Conservation (phyloP, 2,113 vertebrate genomes). For the Procavia capensis region DNA sequence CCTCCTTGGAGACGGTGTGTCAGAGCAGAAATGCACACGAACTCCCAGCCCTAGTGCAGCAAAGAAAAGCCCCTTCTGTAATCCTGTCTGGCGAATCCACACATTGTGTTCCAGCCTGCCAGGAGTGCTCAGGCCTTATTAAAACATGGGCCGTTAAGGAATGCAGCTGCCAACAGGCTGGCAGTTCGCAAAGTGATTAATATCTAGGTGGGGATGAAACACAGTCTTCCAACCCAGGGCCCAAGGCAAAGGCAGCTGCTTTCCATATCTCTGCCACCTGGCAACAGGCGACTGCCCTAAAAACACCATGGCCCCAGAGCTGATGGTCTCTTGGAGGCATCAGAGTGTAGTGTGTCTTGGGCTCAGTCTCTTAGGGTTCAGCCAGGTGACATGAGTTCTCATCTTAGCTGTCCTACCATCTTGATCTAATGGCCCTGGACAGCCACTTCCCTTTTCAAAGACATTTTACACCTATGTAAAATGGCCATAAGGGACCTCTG, state of each 20-base stretch:
- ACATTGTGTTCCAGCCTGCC: conserved; percentile 66
- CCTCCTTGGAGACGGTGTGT: conserved; percentile 85
- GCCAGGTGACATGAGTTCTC: not conserved
- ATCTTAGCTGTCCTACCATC: not conserved
- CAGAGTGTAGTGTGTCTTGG: fast-evolving
- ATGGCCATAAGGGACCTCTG: not conserved
- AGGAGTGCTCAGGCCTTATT: conserved; percentile 59
- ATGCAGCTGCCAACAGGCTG: conserved; percentile 56
- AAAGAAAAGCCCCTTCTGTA: conserved; percentile 84
- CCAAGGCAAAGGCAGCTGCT: conserved; percentile 43
- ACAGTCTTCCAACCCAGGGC: not conserved
- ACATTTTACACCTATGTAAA: no score
- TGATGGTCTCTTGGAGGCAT: fast-evolving
- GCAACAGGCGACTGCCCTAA: not conserved
- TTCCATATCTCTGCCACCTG: not conserved
- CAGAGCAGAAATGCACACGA: conserved; percentile 84
- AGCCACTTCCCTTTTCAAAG: not conserved
- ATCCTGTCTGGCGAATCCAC: conserved; percentile 83
- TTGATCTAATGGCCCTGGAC: not conserved
- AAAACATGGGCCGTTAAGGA: conserved; percentile 72
- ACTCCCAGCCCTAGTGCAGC: conserved; percentile 66
- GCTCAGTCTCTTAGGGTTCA: not conserved
- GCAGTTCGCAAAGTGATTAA: conserved; percentile 62
- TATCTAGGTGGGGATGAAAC: conserved; percentile 37
- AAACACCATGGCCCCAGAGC: fast-evolving